phyloP scores from a whole-genome alignment of 35 echinoderm and acorn worm genomes.

The Lytechinus variegatus region DNA sequence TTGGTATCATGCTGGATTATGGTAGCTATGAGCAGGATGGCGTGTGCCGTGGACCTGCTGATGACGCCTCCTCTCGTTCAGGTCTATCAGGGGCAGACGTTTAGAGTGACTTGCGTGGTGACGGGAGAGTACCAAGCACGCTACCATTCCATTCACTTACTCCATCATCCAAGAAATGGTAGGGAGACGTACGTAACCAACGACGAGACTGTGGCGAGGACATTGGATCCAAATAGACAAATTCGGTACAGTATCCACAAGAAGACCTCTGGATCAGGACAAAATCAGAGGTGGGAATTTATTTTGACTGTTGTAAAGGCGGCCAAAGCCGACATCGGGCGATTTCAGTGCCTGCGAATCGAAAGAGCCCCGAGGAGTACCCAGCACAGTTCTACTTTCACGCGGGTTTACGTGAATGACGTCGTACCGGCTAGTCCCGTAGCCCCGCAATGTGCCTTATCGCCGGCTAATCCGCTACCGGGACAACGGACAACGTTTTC shows the following conservation, averaged over 20 bases:
- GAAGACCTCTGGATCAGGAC: constrained; percentile 28
- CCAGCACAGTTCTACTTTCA: background rate
- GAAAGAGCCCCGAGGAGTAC: background rate
- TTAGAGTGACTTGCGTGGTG: constrained; percentile 24
- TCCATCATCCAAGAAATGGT: background rate
- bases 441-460: background rate
- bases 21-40: background rate
- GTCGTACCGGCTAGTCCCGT: background rate
- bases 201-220: background rate
- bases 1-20: constrained; percentile 11
- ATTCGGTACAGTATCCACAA: background rate
- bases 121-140: constrained; percentile 33
- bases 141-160: constrained; percentile 17
- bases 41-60: constrained; percentile 30
- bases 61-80: constrained; percentile 31
- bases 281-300: constrained; percentile 37
- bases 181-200: background rate
- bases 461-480: background rate
- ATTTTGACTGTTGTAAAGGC: background rate
- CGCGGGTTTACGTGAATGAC: background rate
- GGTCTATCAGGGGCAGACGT: background rate
- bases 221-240: background rate
- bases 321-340: constrained; percentile 1
- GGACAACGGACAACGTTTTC: constrained; percentile 36
- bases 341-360: constrained; percentile 26